Evolutionary conservation across 2,113 vertebrate species (phyloP), one percentile per base, ranked within the genome.

Genomic region (Coptodon bakossiorum): DNA sequence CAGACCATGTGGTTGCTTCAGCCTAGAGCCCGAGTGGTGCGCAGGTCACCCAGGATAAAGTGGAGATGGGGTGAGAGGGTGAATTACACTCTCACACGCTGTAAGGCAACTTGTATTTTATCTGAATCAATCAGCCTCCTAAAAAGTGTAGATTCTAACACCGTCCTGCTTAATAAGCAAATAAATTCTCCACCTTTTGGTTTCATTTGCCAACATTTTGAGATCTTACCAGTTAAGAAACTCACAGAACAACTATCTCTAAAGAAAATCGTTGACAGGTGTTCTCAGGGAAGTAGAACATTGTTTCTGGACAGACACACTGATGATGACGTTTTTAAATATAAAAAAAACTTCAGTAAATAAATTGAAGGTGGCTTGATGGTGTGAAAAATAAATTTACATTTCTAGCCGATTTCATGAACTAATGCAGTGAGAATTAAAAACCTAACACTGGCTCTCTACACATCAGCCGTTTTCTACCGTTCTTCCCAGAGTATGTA

Each of bases 11-110:
- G 88, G 84, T 54, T 31, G 66, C 19, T 24, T 84, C 82, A 86
- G 90, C 90, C 61, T 83, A 86, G 88, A 92, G 93, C 80, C 36
- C 9, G 27, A 78, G 61, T 59, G 92, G 94, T 82, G 90, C 87
- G 86, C 94, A 92, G 94, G 95, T 93, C 93, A 95, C 63, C 36
- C 38, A 13, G 34, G 85, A 82, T 40, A 90, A 89, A 82, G 82
- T 87, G 57, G 50, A 80, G 82, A 63, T 57, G 22, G 36, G 50
- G 56, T 12, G 13, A 79, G 57, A 61, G 52, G 84, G 68, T 84
- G 86, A 73, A 50, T 76, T 31, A 13, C 76, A 81, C 84, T 27
- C 59, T 12, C 24, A n/a, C 40, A 5, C 36, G 45, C 66, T 48
- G 57, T 36, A 66, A 27, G 68, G 52, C 86, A 82, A 4, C 84